phyloP scores from a whole-genome alignment of 1,140 invertebrate genomes.

The Arion vulgaris region DNA sequence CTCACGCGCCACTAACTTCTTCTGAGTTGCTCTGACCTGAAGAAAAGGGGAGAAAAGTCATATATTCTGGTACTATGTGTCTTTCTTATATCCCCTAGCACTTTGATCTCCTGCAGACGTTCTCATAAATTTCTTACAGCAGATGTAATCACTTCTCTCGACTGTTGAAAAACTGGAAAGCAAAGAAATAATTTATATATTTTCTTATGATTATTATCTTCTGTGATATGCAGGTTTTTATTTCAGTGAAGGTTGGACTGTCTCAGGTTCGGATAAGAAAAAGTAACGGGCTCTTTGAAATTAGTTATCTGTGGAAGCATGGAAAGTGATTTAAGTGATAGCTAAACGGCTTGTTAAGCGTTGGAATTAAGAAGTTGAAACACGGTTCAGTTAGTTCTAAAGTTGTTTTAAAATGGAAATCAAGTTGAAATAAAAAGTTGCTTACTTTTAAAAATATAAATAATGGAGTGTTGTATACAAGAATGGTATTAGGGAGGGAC shows the following conservation, averaged over 20 bases:
- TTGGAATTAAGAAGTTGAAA: not conserved
- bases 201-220: not conserved
- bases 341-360: not conserved
- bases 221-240: not conserved
- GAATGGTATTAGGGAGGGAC: no score
- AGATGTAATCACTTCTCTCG: not conserved
- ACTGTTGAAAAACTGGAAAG: not conserved
- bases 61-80: no score
- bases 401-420: not conserved
- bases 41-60: no score
- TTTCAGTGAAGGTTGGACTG: not conserved
- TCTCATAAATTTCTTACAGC: not conserved
- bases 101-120: not conserved
- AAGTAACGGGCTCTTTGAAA: slow-evolving; percentile 4
- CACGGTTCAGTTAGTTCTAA: not conserved
- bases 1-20: no score
- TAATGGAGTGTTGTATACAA: no score
- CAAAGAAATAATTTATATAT: slow-evolving; percentile 13
- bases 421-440: no score
- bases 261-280: no score
- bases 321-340: not conserved
- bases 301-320: slow-evolving; percentile 4
- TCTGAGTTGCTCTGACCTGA: no score
- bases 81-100: not conserved
- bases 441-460: not conserved